Base-by-base conservation (phyloP, 2,113 vertebrate genomes). In the Scomber colias region DNA sequence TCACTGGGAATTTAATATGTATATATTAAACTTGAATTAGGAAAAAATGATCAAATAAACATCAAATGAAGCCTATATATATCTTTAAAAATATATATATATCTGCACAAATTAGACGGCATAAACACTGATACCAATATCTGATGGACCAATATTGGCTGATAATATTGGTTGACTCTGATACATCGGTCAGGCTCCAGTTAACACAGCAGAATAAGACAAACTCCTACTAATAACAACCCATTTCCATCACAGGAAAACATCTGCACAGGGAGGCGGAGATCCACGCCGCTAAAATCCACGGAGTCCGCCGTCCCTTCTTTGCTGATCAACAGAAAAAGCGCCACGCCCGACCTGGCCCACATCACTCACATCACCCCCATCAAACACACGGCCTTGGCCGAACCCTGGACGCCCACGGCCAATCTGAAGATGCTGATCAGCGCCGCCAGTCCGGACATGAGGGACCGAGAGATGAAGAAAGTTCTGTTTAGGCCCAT, bases 361-460 rank as follows among this genome's bases (percentile, higher is more conserved):
- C 96, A 96, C 74, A 91, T 96, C 81, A 98, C 97, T 65, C 96
- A 96, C 74, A 91, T 96, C 81, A 98, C 97, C 65, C 97, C 97
- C 10, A 95, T 96, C 63, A 98, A 98, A 83, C 92, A 88, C 5
- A 3, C 57, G 3, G 83, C 87, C 5, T 93, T 95, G 57, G 92
- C 95, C 87, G 98, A 99, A 13, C 97, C 98, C 14, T 98, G 96
- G 97, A 98, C 98, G 0, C 98, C 98, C 0, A 99, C 97, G 0
- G 96, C 97, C 50, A 99, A 99, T 82, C 92, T 99, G 48, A 99
- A 98, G 90, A 97, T 99, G 95, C 95, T 99, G 71, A 97, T 99
- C 77, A 99, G 97, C 3, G 98, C 97, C 0, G 98, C 97, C 1
- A 99, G 97, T 83, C 97, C 97, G 0, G 98, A 99, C 92, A 99